Base-by-base conservation (phyloP, 2,888 invertebrate genomes). In the Anagyrus pseudococci region DNA sequence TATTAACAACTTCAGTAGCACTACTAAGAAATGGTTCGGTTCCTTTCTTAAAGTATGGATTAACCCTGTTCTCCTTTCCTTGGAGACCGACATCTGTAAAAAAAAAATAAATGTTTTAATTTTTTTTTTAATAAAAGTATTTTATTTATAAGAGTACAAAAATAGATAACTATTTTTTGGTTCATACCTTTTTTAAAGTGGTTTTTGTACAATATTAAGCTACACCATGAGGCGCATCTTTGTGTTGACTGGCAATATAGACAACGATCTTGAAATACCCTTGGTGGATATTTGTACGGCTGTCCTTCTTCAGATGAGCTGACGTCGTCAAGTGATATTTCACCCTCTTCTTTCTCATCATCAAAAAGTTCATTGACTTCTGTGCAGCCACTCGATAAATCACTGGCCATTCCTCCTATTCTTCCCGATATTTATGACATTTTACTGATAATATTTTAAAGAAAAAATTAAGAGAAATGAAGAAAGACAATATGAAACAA, bases 231-330 rank as follows among this genome's bases (percentile, higher is more conserved):
- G 6, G 71, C 55, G 53, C 73, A 75, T 15, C 69, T 69, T 29
- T 74, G 70, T 0, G 64, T 67, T 1, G 75, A 72, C 4, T 69
- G 64, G 56, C 77, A 77, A 26, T 67, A 66, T 3, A 69, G 48
- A 53, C 77, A 78, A 54, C 77, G 77, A 54, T 67, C 59, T 46
- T 70, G 70, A 8, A 54, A 57, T 13, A 37, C 56, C 29, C 71
- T 70, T 20, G 40, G 67, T 26, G 64, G 68, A 37, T 69, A 70
- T 59, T 67, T 72, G 53, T 73, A 74, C 59, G 70, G 70, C 48
- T 75, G 77, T 43, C 74, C 73, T 57, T 80, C 80, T 64, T 80
- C 80, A n/a, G 79, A 79, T 13, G 80, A 80, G 54, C 80, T 80
- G 6, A 80, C 80, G 68, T 80, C 80, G 58, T 80, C 80, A 62